Conservation (phyloP, 92 coral and sea anemone genomes). For the Bergia sp. region DNA sequence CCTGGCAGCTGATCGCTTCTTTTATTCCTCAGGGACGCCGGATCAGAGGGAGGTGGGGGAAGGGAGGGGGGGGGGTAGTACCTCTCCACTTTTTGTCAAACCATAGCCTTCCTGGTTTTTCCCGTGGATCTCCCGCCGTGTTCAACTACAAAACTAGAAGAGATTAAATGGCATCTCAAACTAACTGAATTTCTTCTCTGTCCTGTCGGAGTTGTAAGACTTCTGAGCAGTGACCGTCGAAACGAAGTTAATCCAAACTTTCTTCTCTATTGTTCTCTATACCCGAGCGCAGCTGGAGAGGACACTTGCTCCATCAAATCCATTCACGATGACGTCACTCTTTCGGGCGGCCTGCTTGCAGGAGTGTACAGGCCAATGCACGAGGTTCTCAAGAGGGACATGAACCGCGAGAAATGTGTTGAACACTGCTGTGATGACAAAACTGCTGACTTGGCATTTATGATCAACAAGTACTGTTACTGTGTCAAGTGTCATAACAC, state of each 20-base stretch:
- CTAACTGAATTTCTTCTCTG: no score
- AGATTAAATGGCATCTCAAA: neutral
- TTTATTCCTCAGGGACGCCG: no score
- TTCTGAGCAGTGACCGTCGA: neutral
- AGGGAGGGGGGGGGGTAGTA: no score
- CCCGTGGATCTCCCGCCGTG: no score
- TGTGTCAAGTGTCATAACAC: conserved; percentile 70
- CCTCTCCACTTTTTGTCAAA: no score
- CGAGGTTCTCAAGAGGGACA: conserved; percentile 57
- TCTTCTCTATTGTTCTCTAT: neutral
- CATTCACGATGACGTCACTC: conserved; percentile 64
- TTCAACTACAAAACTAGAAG: no score
- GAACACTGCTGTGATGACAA: conserved; percentile 68
- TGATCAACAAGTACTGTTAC: conserved; percentile 81
- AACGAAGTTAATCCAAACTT: neutral
- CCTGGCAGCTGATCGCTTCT: no score
- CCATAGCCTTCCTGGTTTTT: no score
- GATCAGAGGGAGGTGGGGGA: no score
- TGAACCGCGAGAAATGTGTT: conserved; percentile 70
- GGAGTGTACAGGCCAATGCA: conserved; percentile 69
- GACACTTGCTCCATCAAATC: conserved; percentile 55
- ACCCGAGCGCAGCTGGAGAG: neutral
- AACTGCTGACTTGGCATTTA: conserved; percentile 69
- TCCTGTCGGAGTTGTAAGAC: neutral
- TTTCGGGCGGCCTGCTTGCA: conserved; percentile 66